Percentiles rank a stretch among this genome's conserved stretches.
These are phyloP conservation scores for Molossus alvarezi DNA, from an alignment of 2,797 vertebrate species.

Conservation along the genomic window DNA sequence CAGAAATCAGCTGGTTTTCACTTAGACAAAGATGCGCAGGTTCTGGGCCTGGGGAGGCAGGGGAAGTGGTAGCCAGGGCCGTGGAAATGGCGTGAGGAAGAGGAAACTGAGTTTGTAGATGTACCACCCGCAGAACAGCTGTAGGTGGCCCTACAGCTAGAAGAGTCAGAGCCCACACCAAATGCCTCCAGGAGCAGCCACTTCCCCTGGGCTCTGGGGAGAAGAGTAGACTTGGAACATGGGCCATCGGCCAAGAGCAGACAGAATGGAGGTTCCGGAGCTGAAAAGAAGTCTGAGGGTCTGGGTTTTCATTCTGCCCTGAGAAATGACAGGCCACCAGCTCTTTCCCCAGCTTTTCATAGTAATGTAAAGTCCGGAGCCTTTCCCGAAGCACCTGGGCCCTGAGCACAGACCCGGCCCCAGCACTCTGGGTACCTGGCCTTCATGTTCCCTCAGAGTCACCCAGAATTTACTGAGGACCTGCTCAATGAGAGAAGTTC, in stretches of 20 bases:
- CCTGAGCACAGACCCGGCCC: neutral
- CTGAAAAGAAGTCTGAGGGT: neutral
- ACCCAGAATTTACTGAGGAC: neutral
- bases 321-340: neutral
- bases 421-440: rapidly evolving
- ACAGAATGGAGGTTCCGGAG: neutral
- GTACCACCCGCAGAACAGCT: neutral
- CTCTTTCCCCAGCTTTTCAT: neutral
- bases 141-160: neutral
- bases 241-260: neutral
- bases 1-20: neutral
- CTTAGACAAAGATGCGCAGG: neutral
- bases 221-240: neutral
- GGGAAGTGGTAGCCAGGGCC: neutral
- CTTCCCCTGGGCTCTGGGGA: too few relatives aligned
- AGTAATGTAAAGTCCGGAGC: neutral
- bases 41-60: neutral
- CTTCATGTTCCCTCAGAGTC: rapidly evolving
- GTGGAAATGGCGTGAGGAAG: neutral
- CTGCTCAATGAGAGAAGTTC: neutral
- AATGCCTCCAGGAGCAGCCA: too few relatives aligned
- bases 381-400: neutral
- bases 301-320: neutral
- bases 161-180: neutral
- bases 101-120: neutral